These are phyloP conservation scores for Augiades crinisus DNA, from an alignment of 2,888 invertebrate species.

Conservation along the genomic window DNA sequence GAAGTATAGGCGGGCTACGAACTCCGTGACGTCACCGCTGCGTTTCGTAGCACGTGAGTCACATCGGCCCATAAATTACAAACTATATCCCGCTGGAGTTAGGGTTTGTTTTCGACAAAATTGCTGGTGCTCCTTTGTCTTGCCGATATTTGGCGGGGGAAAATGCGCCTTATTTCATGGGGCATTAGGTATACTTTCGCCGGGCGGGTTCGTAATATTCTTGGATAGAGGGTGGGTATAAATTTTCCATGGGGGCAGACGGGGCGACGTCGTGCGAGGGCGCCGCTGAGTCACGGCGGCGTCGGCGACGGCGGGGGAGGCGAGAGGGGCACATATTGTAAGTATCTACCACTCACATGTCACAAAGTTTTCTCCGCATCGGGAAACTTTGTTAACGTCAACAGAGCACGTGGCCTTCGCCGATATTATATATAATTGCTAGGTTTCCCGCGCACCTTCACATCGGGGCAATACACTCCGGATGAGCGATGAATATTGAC, in stretches of 20 bases:
- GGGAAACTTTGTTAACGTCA: constrained; percentile 81
- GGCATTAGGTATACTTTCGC: constrained; percentile 52
- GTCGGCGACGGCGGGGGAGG: constrained; percentile 36
- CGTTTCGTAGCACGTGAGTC: constrained; percentile 72
- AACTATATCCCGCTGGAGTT: constrained; percentile 76
- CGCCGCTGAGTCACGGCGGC: constrained; percentile 77
- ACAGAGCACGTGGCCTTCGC: constrained; percentile 77
- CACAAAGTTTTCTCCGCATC: constrained; percentile 80
- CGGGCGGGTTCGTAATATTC: constrained; percentile 58
- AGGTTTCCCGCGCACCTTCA: constrained; percentile 47
- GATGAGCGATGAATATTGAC: too few species aligned
- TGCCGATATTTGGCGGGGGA: constrained; percentile 39
- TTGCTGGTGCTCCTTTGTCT: constrained; percentile 75
- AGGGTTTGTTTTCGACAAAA: constrained; percentile 77
- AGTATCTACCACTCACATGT: constrained; percentile 80
- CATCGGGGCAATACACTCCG: background rate
- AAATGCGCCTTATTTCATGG: constrained; percentile 50
- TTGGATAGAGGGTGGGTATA: constrained; percentile 76
- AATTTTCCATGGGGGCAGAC: constrained; percentile 80
- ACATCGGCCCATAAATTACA: constrained; percentile 70
- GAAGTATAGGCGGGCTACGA: constrained; percentile 40
- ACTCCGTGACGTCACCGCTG: constrained; percentile 63
- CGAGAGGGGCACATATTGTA: constrained; percentile 67
- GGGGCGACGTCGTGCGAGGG: constrained; percentile 79
- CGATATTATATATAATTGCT: constrained; percentile 68